A percentile compares a stretch with the other conserved stretches of the same genome.
Conservation (phyloP, 2,797 vertebrate species). For the Pipistrellus nathusii region DNA sequence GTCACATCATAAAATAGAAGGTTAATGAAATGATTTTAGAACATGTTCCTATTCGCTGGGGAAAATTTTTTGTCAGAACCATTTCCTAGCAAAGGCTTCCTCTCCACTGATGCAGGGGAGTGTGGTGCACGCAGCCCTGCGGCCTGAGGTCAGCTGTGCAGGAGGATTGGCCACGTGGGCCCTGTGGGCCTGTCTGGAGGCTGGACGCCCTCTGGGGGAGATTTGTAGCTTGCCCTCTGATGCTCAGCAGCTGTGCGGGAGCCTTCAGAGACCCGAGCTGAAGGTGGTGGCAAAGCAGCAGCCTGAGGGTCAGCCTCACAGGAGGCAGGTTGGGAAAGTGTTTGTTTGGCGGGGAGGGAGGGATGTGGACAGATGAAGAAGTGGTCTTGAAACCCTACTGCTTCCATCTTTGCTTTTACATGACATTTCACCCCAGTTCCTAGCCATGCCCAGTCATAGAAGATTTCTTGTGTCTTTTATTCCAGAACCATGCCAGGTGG, state of each 20-base stretch:
- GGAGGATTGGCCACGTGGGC: neutral
- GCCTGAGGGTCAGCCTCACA: neutral
- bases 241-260: neutral
- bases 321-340: neutral
- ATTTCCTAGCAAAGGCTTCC: neutral
- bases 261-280: neutral
- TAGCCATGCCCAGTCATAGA: neutral
- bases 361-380: neutral
- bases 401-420: conserved; percentile 18
- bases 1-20: neutral
- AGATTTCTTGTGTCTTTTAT: conserved; percentile 37
- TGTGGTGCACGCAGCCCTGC: neutral
- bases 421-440: conserved; percentile 3
- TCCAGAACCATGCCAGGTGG: conserved; percentile 96
- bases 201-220: neutral
- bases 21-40: neutral
- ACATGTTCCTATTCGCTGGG: neutral
- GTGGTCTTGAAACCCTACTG: neutral
- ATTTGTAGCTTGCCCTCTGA: neutral
- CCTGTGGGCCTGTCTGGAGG: neutral
- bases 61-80: neutral
- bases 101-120: neutral
- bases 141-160: neutral
- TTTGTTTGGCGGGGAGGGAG: neutral
- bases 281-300: neutral